Evolutionary conservation across 2,888 invertebrate species (phyloP).

Genomic region (Patella ulyssiponensis): DNA sequence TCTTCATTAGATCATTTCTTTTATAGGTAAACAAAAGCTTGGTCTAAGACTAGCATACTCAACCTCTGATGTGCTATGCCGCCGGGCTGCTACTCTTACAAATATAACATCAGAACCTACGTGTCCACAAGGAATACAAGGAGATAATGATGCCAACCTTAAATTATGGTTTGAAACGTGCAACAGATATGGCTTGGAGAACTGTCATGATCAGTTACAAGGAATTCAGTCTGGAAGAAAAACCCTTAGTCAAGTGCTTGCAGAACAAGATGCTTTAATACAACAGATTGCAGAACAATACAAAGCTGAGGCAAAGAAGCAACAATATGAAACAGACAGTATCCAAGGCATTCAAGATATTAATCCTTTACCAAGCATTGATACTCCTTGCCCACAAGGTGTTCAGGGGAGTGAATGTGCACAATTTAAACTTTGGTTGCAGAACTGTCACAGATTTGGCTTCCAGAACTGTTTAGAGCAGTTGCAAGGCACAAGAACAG

Average conservation of each 20-base stretch:
- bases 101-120: too few species aligned
- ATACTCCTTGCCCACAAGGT: constrained; percentile 63
- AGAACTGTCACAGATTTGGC: constrained; percentile 63
- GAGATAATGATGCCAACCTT: constrained; percentile 51
- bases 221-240: constrained; percentile 56
- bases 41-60: too few species aligned
- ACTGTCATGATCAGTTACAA: constrained; percentile 60
- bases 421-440: constrained; percentile 60
- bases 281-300: constrained; percentile 47
- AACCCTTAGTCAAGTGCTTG: constrained; percentile 60
- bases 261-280: constrained; percentile 62
- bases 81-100: too few species aligned
- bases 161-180: constrained; percentile 64
- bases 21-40: too few species aligned
- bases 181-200: constrained; percentile 53
- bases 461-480: constrained; percentile 57
- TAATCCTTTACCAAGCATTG: constrained; percentile 19
- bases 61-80: too few species aligned
- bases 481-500: constrained; percentile 45
- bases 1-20: too few species aligned
- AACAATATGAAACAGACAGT: not conserved
- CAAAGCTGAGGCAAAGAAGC: not conserved
- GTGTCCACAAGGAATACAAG: constrained; percentile 66
- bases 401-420: constrained; percentile 65
- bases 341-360: constrained; percentile 26